Percentiles rank a stretch among this genome's conserved stretches.
Evolutionary conservation across 2,113 vertebrate species (phyloP).

Genomic region (Alces alces): DNA sequence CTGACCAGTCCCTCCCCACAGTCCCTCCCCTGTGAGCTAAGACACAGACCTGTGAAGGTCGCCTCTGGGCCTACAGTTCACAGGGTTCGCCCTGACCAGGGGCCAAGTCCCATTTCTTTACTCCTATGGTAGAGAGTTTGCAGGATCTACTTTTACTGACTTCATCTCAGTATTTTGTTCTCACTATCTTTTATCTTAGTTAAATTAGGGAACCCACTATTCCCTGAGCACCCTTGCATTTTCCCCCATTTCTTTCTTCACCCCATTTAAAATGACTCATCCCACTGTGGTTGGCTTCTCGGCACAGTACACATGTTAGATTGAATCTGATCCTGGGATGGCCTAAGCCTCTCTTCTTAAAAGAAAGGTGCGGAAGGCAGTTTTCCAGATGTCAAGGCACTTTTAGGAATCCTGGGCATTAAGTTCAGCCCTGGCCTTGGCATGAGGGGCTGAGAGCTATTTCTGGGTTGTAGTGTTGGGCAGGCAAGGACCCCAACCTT

Average conservation of each 20-base stretch:
- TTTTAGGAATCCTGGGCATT: background rate
- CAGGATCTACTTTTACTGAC: background rate
- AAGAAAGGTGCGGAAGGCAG: background rate
- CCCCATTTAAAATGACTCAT: background rate
- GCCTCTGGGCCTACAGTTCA: background rate
- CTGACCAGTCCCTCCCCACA: background rate
- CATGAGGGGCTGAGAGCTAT: background rate
- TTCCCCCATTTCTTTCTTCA: background rate
- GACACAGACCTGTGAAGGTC: background rate
- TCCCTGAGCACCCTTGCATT: background rate
- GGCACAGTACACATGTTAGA: no score
- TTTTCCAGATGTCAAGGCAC: background rate
- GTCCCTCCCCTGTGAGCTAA: rapidly evolving
- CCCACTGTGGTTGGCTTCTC: background rate
- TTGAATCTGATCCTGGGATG: background rate
- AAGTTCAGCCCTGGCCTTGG: no score
- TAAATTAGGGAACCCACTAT: background rate
- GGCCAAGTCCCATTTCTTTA: background rate
- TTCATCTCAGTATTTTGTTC: background rate
- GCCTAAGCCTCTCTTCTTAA: background rate
- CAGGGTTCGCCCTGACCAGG: background rate
- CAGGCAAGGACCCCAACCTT: background rate
- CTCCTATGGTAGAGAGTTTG: background rate
- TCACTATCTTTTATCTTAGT: background rate
- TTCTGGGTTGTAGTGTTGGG: background rate